A percentile compares a stretch with the other conserved stretches of the same genome.
Conservation (phyloP, 2,888 invertebrate species). For the Plutella xylostella region DNA sequence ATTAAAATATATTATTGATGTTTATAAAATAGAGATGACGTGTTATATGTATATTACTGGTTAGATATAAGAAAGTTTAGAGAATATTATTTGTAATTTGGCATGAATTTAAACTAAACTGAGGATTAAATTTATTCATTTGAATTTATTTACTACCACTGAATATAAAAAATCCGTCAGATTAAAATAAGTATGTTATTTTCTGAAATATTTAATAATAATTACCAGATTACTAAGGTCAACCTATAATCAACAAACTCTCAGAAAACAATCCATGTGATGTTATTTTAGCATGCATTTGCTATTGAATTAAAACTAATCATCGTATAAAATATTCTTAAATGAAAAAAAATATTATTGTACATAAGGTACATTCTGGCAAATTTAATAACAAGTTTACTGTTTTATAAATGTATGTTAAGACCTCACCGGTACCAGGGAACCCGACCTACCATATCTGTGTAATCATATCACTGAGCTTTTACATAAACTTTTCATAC, state of each 20-base stretch:
- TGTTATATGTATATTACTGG: conserved; percentile 17
- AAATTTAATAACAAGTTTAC: neutral
- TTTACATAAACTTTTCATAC: neutral
- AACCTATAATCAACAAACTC: too few species aligned
- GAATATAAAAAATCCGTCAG: neutral
- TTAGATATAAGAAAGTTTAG: neutral
- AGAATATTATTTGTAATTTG: neutral
- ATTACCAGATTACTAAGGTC: too few species aligned
- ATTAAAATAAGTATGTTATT: neutral
- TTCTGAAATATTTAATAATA: neutral
- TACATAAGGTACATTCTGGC: neutral
- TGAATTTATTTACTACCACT: neutral
- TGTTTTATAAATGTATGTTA: neutral
- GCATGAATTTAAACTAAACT: neutral
- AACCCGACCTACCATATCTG: conserved; percentile 1
- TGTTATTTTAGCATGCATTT: neutral
- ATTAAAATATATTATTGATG: conserved; percentile 35
- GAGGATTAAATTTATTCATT: neutral
- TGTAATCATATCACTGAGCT: conserved; percentile 3
- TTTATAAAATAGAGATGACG: conserved; percentile 28
- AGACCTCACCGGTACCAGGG: neutral
- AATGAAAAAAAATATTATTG: neutral
- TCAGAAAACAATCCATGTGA: too few species aligned
- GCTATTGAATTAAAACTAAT: neutral
- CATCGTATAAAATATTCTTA: neutral